Evolutionary conservation across 2,113 vertebrate species (phyloP), one percentile per base, ranked within the genome.

Genomic region (Centropristis striata): DNA sequence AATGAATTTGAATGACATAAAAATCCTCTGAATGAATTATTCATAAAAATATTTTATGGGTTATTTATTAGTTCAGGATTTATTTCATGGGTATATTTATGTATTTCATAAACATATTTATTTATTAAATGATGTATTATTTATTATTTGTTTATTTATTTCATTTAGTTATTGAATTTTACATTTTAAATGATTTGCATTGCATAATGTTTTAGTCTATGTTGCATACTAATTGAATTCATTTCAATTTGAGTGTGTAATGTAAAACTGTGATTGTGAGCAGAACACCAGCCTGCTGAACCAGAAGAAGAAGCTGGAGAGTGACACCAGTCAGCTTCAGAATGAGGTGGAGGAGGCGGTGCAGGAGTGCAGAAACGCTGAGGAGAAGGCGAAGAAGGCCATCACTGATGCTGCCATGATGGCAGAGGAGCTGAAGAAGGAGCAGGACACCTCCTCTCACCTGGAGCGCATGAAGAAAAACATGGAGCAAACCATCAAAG

Each of bases 371-470:
- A 90, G 92, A 16, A 92, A 94, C 18, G 94, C 92, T 10, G 93
- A 94, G 21, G 90, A 93, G 67, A 94, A 92, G 70, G 91, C 91
- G 12, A 93, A 92, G 83, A 94, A 94, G 77, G 90, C 89, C 12
- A 67, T 93, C 4, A 91, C 89, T 23, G 92, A 97, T 69, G 96
- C 96, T 86, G 95, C 96, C 86, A 96, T 96, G 95, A 95, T 96
- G 94, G 95, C 94, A 28, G 96, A 98, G 86, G 96, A 97, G 91
- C 93, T 98, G 76, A 96, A 98, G 94, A 97, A 97, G 85, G 96
- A 97, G 84, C 95, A 97, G 91, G 96, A 97, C 76, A 96, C 96
- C 59, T 96, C 94, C 73, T 92, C 95, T 91, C 96, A 98, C 83
- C 93, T 98, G 92, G 97, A 98, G 93, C 95, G 96, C 4, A 94